Base-by-base conservation (phyloP, 2,888 invertebrate species). In the Emmelina monodactyla region DNA sequence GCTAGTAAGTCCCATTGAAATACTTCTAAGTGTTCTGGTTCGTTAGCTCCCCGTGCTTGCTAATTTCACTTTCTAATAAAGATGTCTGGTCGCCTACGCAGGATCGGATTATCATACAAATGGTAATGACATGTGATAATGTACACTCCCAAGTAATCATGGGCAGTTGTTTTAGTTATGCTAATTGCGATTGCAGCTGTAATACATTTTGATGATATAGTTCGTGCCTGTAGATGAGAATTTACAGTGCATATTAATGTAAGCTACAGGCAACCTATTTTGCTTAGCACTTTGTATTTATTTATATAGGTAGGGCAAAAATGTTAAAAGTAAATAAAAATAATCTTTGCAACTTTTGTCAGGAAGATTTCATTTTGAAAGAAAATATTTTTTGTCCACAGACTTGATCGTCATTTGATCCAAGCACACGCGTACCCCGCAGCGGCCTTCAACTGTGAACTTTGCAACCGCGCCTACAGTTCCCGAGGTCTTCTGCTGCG, bases 351-450 rank as follows among this genome's bases (percentile, higher is more conserved):
- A n/a, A n/a, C n/a, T n/a, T n/a, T n/a, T n/a, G n/a, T n/a, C n/a
- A n/a, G n/a, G n/a, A n/a, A n/a, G n/a, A n/a, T n/a, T n/a, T n/a
- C n/a, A n/a, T n/a, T n/a, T n/a, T n/a, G n/a, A n/a, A n/a, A n/a
- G n/a, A n/a, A n/a, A n/a, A n/a, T n/a, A n/a, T n/a, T n/a, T 33
- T 40, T 47, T 38, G 41, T 41, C n/a, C 25, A 10, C 84, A 94
- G 94, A 58, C 84, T 94, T 65, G 92, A 94, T 67, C 89, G 88
- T 44, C 94, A 94, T 63, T 69, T 93, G 59, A 85, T 92, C 36
- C 82, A 84, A 38, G 84, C 86, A 34, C 94, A 94, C 79, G 87
- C 88, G 40, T 92, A 90, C 60, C 87, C 88, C 13, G 85, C 87
- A 16, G 86, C 88, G 43, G 90, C 92, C 48, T 91, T 87, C 67